Base-by-base conservation (phyloP, 2,113 vertebrate species). In the Syrrhaptes paradoxus region DNA sequence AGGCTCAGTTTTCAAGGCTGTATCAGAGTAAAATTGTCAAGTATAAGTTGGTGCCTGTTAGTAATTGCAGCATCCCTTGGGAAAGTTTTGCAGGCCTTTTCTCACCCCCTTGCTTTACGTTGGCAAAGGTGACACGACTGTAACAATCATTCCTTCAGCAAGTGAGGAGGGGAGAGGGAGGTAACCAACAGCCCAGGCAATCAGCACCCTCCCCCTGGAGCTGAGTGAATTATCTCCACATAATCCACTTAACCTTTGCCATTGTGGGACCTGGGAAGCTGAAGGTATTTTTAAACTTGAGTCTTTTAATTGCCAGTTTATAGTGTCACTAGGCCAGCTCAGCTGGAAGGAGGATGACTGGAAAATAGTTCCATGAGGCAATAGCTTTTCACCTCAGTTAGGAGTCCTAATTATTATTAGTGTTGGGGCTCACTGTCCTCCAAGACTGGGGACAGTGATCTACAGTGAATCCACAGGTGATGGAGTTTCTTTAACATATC, bases 161-260 rank as follows among this genome's bases (percentile, higher is more conserved):
- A 96, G 85, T 94, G 95, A 91, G 91, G 54, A 85, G 93, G 87
- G 61, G 79, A 96, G 90, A 93, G 51, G 71, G 78, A 96, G 95
- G 93, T 78, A 70, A 81, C 92, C 92, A 81, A 90, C 45, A 91
- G 78, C 57, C 78, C 86, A 94, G 91, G 95, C 95, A 95, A 72
- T 95, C 97, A 93, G 91, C 94, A 94, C 93, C 87, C 95, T 98
- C 97, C 94, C 96, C 67, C 67, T 91, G 94, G 95, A 97, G 95
- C 88, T 63, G 86, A 97, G 96, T 68, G 98, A 98, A 98, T 98
- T 98, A 98, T 98, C 97, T 98, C 97, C 98, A 97, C 92, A 96
- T 98, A 98, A 98, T 98, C 98, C 98, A 98, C 96, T 98, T 98
- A 98, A 98, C 98, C 98, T 98, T 98, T 98, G 98, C 97, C 98